These are phyloP conservation scores for Cataglyphis altisquamis DNA, from an alignment of 2,888 invertebrate genomes.

Conservation along the genomic window DNA sequence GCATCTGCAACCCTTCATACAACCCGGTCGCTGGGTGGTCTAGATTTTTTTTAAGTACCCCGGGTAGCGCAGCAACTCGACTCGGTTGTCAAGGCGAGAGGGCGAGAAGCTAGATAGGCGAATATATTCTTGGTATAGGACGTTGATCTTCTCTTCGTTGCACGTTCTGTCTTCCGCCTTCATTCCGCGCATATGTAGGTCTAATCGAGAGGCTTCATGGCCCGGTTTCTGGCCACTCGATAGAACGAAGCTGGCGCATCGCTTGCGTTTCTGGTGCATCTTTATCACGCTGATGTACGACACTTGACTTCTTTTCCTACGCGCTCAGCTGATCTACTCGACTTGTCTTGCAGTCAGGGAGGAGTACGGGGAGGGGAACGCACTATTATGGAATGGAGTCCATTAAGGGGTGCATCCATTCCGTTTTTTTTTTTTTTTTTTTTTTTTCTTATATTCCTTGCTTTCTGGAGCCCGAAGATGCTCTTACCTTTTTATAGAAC, in stretches of 20 bases:
- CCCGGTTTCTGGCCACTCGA: conserved; percentile 74
- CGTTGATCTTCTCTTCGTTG: conserved; percentile 18
- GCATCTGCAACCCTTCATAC: conserved; percentile 75
- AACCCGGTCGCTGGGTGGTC: conserved; percentile 83
- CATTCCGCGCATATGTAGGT: conserved; percentile 45
- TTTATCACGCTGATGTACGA: conserved; percentile 65
- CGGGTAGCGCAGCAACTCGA: conserved; percentile 58
- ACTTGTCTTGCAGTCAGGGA: conserved; percentile 30
- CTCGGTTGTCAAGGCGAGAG: conserved; percentile 75
- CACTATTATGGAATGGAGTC: conserved; percentile 48
- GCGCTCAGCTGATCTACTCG: conserved; percentile 49
- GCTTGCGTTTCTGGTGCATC: conserved; percentile 49
- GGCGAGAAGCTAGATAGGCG: conserved; percentile 34
- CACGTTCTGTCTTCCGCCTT: conserved; percentile 20
- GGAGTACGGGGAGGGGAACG: neutral
- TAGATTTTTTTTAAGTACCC: conserved; percentile 81
- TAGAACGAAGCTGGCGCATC: conserved; percentile 41
- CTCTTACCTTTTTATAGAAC: conserved; percentile 55
- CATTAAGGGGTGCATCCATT: conserved; percentile 48
- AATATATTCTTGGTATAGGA: conserved; percentile 22
- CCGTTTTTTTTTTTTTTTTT: conserved; percentile 5
- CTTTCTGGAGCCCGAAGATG: conserved; percentile 32
- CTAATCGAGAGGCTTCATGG: conserved; percentile 70
- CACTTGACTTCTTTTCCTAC: conserved; percentile 65
- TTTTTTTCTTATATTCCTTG: conserved; percentile 18